Evolutionary conservation across 2,888 invertebrate species (phyloP).

Genomic region (Tipula confusa): DNA sequence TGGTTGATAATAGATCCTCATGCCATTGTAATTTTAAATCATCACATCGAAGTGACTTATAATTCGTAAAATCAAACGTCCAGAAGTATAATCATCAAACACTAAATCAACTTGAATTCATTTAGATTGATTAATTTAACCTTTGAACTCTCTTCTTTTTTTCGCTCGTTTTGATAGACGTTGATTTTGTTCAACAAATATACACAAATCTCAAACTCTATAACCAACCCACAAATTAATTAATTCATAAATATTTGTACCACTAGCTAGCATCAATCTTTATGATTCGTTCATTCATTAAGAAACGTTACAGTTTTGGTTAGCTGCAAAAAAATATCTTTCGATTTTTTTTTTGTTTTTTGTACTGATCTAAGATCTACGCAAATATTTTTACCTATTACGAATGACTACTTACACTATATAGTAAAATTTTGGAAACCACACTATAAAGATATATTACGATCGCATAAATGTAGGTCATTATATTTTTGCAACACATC

Average conservation of each 20-base stretch:
- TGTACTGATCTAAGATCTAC: not conserved
- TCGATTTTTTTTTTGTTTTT: not conserved
- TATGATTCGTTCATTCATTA: not conserved
- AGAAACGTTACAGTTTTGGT: not conserved
- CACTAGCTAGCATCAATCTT: not conserved
- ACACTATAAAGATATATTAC: too few species aligned
- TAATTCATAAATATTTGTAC: not conserved
- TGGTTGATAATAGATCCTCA: too few species aligned
- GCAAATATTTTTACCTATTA: not conserved
- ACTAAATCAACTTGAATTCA: too few species aligned
- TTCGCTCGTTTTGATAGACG: not conserved
- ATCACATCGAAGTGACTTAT: too few species aligned
- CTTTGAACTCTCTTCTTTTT: not conserved
- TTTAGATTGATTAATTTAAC: not conserved
- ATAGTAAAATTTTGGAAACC: not conserved
- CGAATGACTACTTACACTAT: not conserved
- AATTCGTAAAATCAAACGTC: too few species aligned
- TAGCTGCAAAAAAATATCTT: not conserved
- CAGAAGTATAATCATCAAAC: too few species aligned
- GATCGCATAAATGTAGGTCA: not conserved
- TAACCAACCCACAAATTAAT: not conserved
- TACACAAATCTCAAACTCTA: not conserved
- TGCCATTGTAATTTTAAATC: too few species aligned
- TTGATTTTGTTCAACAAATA: not conserved
- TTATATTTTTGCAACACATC: constrained; percentile 1